Evolutionary conservation across 1,140 invertebrate species (phyloP).

Genomic region (Melitaea cinxia): DNA sequence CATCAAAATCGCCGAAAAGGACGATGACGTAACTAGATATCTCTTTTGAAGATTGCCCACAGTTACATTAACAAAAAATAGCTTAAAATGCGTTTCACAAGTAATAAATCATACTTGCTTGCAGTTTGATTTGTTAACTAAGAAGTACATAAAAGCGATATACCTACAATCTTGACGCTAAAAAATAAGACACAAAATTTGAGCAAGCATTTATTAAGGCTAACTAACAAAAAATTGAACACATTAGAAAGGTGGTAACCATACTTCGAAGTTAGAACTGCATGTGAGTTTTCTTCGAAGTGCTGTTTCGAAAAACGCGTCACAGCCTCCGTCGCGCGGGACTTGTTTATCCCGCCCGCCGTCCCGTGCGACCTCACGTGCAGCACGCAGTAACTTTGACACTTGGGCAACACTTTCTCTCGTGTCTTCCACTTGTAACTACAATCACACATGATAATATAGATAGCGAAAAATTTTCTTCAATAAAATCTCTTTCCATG

Average conservation of each 20-base stretch:
- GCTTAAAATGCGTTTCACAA: too few relatives aligned
- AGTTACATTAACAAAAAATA: too few relatives aligned
- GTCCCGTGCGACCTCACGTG: slow-evolving; percentile 65
- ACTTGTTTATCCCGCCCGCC: slow-evolving; percentile 47
- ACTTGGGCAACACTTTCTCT: slow-evolving; percentile 70
- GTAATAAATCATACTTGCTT: too few relatives aligned
- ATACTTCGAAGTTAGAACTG: slow-evolving; percentile 63
- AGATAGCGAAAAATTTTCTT: too few relatives aligned
- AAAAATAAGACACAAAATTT: slow-evolving; percentile 12
- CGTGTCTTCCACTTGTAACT: slow-evolving; percentile 63
- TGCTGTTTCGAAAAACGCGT: slow-evolving; percentile 56
- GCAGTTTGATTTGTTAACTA: too few relatives aligned
- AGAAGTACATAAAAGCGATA: too few relatives aligned
- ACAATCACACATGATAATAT: not conserved
- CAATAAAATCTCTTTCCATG: too few relatives aligned
- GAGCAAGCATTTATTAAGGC: slow-evolving; percentile 59
- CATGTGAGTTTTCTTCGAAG: slow-evolving; percentile 62
- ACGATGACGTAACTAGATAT: too few relatives aligned
- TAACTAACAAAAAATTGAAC: slow-evolving; percentile 55
- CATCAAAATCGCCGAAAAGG: too few relatives aligned
- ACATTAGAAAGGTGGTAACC: slow-evolving; percentile 74
- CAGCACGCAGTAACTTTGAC: slow-evolving; percentile 62
- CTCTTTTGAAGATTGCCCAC: too few relatives aligned
- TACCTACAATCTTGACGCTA: too few relatives aligned
- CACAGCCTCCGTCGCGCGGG: slow-evolving; percentile 53